Evolutionary conservation across 2,113 vertebrate species (phyloP), one percentile per base, ranked within the genome.

Genomic region (Archocentrus centrarchus): DNA sequence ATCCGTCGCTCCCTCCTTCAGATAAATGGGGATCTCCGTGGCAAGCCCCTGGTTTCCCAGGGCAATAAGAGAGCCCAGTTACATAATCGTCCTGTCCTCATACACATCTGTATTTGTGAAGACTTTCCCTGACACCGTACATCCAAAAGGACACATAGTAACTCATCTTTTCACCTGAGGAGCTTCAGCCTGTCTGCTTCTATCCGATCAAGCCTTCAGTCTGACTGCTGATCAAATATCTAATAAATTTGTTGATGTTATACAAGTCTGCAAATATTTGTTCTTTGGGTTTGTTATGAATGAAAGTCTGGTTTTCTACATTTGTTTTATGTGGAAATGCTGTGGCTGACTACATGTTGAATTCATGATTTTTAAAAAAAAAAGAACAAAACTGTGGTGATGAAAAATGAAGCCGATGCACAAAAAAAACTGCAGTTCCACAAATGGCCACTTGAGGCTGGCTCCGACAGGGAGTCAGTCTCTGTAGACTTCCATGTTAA

Each of bases 21-120:
- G 68, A 66, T 47, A 47, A 73, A 15, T 68, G 50, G 59, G 85
- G 83, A 93, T 91, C 47, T n/a, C 83, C 75, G 62, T 63, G 86
- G 85, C 76, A 64, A 84, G 75, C 80, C 68, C 50, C 75, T 60
- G 75, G 80, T 75, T 85, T 85, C 82, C 84, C 27, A 14, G 57
- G 78, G 75, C 50, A 63, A 59, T 73, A 14, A 39, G 30, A 37
- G 70, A 79, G 18, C 58, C 50, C 70, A 0, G 37, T 86, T 79
- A 85, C 88, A 75, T 90, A 90, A 89, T 59, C 60, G 1, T 5
- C 5, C 32, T 8, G 7, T 18, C 53, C 17, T 63, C 77, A 20
- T 75, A 30, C 58, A 37, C 9, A 9, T 17, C 15, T 53, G 76
- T 14, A 44, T 4, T 20, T n/a, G 44, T 59, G 66, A 44, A 66